Percentiles rank a stretch among this genome's conserved stretches.
These are phyloP conservation scores for Stercorarius parasiticus DNA, from an alignment of 2,113 vertebrate species.

Conservation along the genomic window DNA sequence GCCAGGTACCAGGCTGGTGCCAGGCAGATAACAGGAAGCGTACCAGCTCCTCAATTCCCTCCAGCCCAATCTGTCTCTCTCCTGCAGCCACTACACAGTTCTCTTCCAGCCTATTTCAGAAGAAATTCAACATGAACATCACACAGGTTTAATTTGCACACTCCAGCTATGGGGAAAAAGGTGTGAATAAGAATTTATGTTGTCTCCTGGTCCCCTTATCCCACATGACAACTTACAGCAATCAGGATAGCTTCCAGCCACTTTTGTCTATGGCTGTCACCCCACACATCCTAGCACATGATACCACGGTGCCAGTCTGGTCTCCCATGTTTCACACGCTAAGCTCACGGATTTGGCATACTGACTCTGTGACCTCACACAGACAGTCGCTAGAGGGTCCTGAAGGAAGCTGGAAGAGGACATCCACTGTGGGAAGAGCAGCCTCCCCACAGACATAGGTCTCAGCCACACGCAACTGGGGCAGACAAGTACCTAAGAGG, in stretches of 20 bases:
- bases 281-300: not conserved
- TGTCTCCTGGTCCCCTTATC: not conserved
- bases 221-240: not conserved
- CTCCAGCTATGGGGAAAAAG: not conserved
- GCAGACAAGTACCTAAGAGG: not conserved
- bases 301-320: not conserved
- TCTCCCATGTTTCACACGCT: not conserved
- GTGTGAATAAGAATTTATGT: not conserved
- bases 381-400: not conserved
- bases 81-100: not conserved
- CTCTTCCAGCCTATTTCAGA: not conserved
- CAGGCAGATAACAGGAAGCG: not conserved
- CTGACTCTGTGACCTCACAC: not conserved
- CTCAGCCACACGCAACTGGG: not conserved
- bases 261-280: not conserved
- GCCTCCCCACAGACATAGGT: not conserved
- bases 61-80: not conserved
- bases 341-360: not conserved
- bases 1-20: not conserved
- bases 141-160: not conserved
- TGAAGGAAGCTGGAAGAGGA: not conserved
- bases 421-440: not conserved
- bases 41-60: not conserved
- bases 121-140: not conserved
- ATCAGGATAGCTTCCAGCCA: not conserved